A percentile compares a stretch with the other conserved stretches of the same genome.
These are phyloP conservation scores for Nomada goodeniana DNA, from an alignment of 2,888 invertebrate genomes.

Conservation along the genomic window DNA sequence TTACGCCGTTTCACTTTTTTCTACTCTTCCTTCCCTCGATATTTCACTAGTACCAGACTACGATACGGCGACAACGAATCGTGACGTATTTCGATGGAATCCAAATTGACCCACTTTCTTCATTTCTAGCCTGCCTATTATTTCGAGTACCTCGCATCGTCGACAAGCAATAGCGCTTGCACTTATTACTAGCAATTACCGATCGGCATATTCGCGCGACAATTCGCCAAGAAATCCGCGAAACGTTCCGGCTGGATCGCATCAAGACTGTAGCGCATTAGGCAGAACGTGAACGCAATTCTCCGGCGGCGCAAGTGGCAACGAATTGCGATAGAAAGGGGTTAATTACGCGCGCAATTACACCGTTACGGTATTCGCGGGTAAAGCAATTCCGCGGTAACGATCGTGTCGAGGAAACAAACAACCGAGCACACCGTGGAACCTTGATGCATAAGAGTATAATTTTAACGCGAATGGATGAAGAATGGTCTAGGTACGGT, in stretches of 20 bases:
- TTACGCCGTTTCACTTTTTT: slow-evolving; percentile 11
- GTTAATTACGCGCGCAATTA: slow-evolving; percentile 54
- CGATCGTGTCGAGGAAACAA: background rate
- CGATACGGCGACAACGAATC: background rate
- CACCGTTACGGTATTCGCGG: slow-evolving; percentile 3
- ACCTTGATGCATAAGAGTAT: slow-evolving; percentile 40
- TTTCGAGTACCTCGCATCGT: too few relatives aligned
- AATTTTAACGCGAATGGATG: slow-evolving; percentile 32
- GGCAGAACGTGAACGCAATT: slow-evolving; percentile 26
- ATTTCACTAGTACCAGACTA: slow-evolving; percentile 22
- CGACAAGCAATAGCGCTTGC: too few relatives aligned
- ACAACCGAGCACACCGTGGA: background rate
- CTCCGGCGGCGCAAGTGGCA: slow-evolving; percentile 9
- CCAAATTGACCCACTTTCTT: background rate
- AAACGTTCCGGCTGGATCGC: too few relatives aligned
- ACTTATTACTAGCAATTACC: too few relatives aligned
- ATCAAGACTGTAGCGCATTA: background rate
- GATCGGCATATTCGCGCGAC: too few relatives aligned
- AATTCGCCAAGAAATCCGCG: too few relatives aligned
- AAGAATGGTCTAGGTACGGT: background rate
- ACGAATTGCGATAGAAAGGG: slow-evolving; percentile 34
- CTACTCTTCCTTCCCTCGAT: slow-evolving; percentile 22
- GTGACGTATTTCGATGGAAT: background rate
- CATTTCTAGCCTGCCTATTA: too few relatives aligned
- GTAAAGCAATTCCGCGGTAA: slow-evolving; percentile 24